phyloP scores from a whole-genome alignment of 37 sponge, comb jelly and placozoan species.

The Lycopodina hypogea region DNA sequence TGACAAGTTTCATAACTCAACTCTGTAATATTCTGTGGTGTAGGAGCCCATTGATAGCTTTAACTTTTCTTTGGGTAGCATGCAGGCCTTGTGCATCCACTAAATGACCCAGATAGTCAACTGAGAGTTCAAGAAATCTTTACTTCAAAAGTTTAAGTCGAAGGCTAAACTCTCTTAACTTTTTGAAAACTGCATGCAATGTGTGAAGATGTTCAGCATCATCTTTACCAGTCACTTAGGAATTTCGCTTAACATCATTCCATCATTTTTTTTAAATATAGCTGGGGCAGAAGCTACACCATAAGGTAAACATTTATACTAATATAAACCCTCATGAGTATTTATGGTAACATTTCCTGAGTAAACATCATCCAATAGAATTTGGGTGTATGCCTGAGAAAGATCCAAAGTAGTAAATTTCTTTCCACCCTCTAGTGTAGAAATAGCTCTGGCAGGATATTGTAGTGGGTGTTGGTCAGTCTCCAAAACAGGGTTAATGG shows the following conservation, averaged over 20 bases:
- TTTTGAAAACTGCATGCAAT: no score
- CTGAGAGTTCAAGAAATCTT: neutral
- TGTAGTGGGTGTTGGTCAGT: conserved; percentile 51
- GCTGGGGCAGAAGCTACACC: no score
- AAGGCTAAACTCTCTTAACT: neutral
- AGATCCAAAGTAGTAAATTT: conserved; percentile 29
- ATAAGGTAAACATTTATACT: conserved; percentile 10
- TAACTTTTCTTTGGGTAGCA: no score
- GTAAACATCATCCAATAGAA: conserved; percentile 21
- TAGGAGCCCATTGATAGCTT: conserved; percentile 19
- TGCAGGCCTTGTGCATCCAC: conserved; percentile 8
- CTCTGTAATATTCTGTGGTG: conserved; percentile 22
- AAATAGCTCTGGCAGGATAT: conserved; percentile 27
- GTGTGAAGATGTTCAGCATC: neutral
- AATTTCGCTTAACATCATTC: neutral
- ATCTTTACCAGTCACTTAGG: neutral
- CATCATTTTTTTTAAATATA: conserved; percentile 14
- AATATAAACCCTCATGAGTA: conserved; percentile 19
- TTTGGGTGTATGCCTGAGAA: conserved; percentile 36
- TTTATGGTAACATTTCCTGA: neutral
- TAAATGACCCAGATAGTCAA: conserved; percentile 25
- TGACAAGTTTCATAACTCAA: neutral
- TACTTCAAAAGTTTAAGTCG: conserved; percentile 1
- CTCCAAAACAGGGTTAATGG: conserved; percentile 39
- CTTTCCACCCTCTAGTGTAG: conserved; percentile 19